Base-by-base conservation (phyloP, 2,888 invertebrate species). In the Coenonympha arcania region DNA sequence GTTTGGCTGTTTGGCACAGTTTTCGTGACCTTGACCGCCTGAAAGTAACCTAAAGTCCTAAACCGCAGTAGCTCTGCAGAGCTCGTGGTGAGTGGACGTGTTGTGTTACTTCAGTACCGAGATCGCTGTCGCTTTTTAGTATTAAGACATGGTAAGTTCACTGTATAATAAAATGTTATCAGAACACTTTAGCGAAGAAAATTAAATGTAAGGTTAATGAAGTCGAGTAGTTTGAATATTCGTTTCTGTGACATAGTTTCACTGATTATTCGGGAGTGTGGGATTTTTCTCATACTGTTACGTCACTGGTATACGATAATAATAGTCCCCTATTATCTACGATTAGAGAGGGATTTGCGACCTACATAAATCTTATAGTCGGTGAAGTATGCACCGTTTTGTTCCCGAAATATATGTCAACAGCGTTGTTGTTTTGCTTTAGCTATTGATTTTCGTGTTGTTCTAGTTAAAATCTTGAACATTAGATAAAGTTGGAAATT, bases 1-100 rank as follows among this genome's bases (percentile, higher is more conserved):
- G 70, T 57, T 69, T 84, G 85, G 79, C 84, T 64, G 70, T 57
- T 69, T 84, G 85, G 79, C 84, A 82, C 77, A 78, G 69, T 85
- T 83, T 76, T 69, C 72, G 50, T 60, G 79, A 55, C 84, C 84
- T 85, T 83, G 86, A 83, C 83, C 84, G 73, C 58, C 37, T 50
- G 56, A 50, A 55, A n/a, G n/a, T n/a, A n/a, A n/a, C n/a, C n/a
- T n/a, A n/a, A n/a, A n/a, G n/a, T n/a, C n/a, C n/a, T n/a, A n/a
- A n/a, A 57, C 82, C 75, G 79, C 83, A 84, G 84, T 85, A 63
- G 65, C 60, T 64, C 79, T 72, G 77, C 76, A 71, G 66, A 64
- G 64, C 71, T 68, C 66, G 76, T 61, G 65, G 54, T 26, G 24
- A 18, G 19, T 3, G 28, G 16, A 36, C 48, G 65, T 26, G 52